A percentile compares a stretch with the other conserved stretches of the same genome.
Conservation (phyloP, 1,140 invertebrate genomes). For the Drosophila orena region DNA sequence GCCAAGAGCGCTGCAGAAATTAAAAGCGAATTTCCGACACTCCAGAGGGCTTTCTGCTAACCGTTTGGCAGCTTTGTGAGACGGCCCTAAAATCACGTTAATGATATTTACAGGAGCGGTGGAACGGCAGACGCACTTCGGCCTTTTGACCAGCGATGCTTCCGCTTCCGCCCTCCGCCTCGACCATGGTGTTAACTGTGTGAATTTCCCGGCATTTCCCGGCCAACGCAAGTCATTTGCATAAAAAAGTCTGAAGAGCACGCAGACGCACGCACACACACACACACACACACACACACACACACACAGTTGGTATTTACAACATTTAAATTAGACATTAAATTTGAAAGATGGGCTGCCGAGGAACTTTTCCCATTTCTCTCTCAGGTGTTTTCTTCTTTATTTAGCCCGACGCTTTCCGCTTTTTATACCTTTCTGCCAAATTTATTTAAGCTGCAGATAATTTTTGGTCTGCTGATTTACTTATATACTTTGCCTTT, state of each 20-base stretch:
- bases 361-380: slow-evolving; percentile 57
- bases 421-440: slow-evolving; percentile 39
- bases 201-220: slow-evolving; percentile 56
- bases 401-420: slow-evolving; percentile 11
- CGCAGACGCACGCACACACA: slow-evolving; percentile 5
- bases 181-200: slow-evolving; percentile 73
- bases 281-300: slow-evolving; percentile 8
- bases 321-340: slow-evolving; percentile 83
- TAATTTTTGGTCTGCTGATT: slow-evolving; percentile 70
- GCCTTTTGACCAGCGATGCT: slow-evolving; percentile 62
- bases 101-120: slow-evolving; percentile 78
- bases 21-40: slow-evolving; percentile 80
- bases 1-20: slow-evolving; percentile 55
- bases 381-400: slow-evolving; percentile 57
- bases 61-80: slow-evolving; percentile 69
- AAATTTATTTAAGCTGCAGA: slow-evolving; percentile 76
- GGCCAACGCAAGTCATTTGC: slow-evolving; percentile 70
- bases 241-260: slow-evolving; percentile 71
- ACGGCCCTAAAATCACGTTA: slow-evolving; percentile 81
- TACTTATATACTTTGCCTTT: slow-evolving; percentile 81
- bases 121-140: slow-evolving; percentile 41
- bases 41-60: slow-evolving; percentile 37
- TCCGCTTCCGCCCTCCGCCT: slow-evolving; percentile 20
- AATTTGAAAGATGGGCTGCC: slow-evolving; percentile 81
- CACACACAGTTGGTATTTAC: slow-evolving; percentile 67